Evolutionary conservation across 2,113 vertebrate genomes (phyloP).

Genomic region (Sinocyclocheilus anshuiensis): DNA sequence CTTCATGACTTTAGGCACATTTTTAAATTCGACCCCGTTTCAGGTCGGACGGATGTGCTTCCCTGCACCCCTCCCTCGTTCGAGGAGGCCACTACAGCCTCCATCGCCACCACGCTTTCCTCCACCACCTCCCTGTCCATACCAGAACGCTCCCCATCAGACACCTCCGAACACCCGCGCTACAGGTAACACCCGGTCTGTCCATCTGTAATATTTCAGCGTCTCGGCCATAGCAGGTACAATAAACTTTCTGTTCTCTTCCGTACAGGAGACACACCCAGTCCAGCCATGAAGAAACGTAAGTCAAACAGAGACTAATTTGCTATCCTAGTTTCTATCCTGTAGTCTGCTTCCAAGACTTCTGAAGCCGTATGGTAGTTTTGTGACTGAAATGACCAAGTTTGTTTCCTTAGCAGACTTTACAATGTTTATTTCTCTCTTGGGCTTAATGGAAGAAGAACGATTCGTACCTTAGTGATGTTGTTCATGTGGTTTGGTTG

Average conservation of each 20-base stretch:
- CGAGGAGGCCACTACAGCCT: slow-evolving; percentile 96
- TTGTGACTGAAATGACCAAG: no score
- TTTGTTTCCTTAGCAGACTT: background rate
- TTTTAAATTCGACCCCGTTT: background rate
- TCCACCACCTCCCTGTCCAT: slow-evolving; percentile 97
- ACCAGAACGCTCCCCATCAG: slow-evolving; percentile 91
- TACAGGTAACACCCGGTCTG: slow-evolving; percentile 79
- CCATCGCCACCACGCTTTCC: slow-evolving; percentile 94
- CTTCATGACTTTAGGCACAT: background rate
- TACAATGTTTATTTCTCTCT: background rate
- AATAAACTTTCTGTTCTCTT: slow-evolving; percentile 51
- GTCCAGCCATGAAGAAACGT: slow-evolving; percentile 92
- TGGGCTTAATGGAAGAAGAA: background rate
- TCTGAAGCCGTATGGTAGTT: no score
- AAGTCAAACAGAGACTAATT: slow-evolving; percentile 56
- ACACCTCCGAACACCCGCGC: slow-evolving; percentile 88
- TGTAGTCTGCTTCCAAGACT: no score
- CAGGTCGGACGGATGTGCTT: slow-evolving; percentile 89
- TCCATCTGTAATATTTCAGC: background rate
- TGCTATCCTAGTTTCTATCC: no score
- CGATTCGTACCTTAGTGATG: no score
- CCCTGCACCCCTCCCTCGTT: slow-evolving; percentile 98
- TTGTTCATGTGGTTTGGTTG: background rate
- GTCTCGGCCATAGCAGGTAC: background rate
- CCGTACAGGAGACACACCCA: slow-evolving; percentile 88